A percentile compares a stretch with the other conserved stretches of the same genome.
These are phyloP conservation scores for Cancer borealis DNA, from an alignment of 2,888 invertebrate genomes.

Conservation along the genomic window DNA sequence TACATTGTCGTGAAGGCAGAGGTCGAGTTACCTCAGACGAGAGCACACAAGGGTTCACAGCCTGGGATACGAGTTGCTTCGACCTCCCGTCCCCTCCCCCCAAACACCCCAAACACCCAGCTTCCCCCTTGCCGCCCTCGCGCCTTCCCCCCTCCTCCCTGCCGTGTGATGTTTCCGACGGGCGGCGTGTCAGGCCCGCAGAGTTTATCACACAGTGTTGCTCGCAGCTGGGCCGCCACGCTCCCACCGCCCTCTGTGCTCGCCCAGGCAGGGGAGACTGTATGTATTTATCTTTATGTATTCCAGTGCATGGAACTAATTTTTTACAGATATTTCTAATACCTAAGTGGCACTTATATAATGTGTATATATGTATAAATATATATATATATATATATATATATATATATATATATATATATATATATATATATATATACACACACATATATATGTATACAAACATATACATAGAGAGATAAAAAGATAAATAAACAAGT, in stretches of 20 bases:
- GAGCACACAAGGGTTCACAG: constrained; percentile 43
- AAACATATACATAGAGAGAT: no score
- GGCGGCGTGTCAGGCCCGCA: constrained; percentile 60
- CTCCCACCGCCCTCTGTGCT: constrained; percentile 30
- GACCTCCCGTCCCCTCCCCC: constrained; percentile 7
- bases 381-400: constrained; percentile 54
- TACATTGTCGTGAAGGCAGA: not conserved
- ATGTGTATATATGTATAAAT: constrained; percentile 44
- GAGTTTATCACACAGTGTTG: constrained; percentile 59
- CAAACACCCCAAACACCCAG: not conserved
- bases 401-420: constrained; percentile 67
- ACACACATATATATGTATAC: not conserved
- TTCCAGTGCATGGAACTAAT: constrained; percentile 21
- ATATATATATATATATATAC: constrained; percentile 60
- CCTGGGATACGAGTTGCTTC: constrained; percentile 38
- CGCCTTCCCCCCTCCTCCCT: constrained; percentile 44
- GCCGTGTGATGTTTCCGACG: constrained; percentile 61
- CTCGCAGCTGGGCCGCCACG: constrained; percentile 56
- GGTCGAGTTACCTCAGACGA: not conserved
- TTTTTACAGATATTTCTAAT: constrained; percentile 41
- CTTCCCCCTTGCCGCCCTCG: not conserved
- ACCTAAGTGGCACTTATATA: constrained; percentile 23
- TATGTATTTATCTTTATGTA: constrained; percentile 49
- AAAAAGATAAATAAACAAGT: no score
- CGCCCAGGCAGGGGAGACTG: constrained; percentile 41